A percentile compares a stretch with the other conserved stretches of the same genome.
Conservation (phyloP, 2,888 invertebrate species). For the Lithophane ornitopus region DNA sequence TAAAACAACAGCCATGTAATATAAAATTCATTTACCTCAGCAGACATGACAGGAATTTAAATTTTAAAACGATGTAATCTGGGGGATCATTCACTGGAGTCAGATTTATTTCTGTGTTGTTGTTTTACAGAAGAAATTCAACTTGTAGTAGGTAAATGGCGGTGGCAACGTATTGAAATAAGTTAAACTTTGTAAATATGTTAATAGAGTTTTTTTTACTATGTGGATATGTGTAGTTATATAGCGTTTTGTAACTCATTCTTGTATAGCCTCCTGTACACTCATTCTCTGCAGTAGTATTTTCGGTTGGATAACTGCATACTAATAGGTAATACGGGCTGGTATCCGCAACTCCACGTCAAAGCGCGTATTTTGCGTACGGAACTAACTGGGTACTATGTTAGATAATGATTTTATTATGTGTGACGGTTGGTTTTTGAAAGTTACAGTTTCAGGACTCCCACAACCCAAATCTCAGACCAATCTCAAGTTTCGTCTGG, state of each 20-base stretch:
- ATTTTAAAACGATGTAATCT: slow-evolving; percentile 52
- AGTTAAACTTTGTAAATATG: background rate
- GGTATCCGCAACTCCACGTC: too few relatives aligned
- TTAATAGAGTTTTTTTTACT: background rate
- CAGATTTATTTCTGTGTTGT: slow-evolving; percentile 21
- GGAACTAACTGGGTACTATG: too few relatives aligned
- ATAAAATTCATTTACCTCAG: slow-evolving; percentile 51
- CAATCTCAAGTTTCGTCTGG: background rate
- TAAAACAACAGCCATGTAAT: slow-evolving; percentile 42
- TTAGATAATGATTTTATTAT: background rate
- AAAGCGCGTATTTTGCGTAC: too few relatives aligned
- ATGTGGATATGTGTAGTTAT: background rate
- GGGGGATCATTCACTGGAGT: slow-evolving; percentile 5
- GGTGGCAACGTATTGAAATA: background rate
- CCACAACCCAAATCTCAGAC: background rate
- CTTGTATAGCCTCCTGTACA: background rate
- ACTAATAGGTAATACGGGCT: too few relatives aligned
- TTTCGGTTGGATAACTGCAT: background rate
- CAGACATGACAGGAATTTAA: slow-evolving; percentile 50
- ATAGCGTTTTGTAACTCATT: too few relatives aligned
- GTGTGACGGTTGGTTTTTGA: background rate
- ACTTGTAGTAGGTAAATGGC: background rate
- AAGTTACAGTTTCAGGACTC: background rate
- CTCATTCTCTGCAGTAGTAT: background rate
- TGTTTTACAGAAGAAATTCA: slow-evolving; percentile 10